Evolutionary conservation across 2,888 invertebrate genomes (phyloP), one percentile per base, ranked within the genome.

Genomic region (Sinotaia quadrata): DNA sequence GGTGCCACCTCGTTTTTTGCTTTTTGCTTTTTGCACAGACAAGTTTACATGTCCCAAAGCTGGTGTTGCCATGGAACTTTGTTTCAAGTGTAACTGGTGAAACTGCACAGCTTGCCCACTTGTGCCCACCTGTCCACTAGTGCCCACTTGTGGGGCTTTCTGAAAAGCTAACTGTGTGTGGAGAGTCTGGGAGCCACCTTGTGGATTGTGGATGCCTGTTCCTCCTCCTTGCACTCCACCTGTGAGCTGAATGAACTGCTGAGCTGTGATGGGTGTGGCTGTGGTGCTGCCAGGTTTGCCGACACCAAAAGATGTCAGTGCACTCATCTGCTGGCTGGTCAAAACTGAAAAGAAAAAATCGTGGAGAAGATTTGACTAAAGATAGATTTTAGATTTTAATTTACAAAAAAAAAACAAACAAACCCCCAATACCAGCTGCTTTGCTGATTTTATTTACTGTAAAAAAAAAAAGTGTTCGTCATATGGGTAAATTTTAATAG

Each of bases 1-100:
- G 4, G 82, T 81, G 10, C 83, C 81, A 24, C 82, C 78, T 37
- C 81, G 66, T 70, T 84, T 84, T 70, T 83, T 84, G 70, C 70
- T 80, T 75, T 84, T 84, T n/a, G 78, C 75, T 69, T 83, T 83
- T 27, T 49, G 36, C 12, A 54, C 15, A 27, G 73, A 71, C 4
- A 73, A 73, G 33, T 69, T 62, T 2, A 58, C 15, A 41, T 68
- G 49, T 61, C 76, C 66, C 4, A 73, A 61, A 36, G 72, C 63
- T 2, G 74, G 63, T 31, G 75, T 76, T 56, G 75, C 73, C 8
- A 63, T 34, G 12, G 69, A 31, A 4, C 52, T 65, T n/a, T 63
- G 74, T 36, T 76, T 79, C 15, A 77, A 67, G 56, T 80, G 79
- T 41, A 79, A 75, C 44, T 77, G 80, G 44, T 80, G 81, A 27